These are phyloP conservation scores for Ecliptopera silaceata DNA, from an alignment of 2,888 invertebrate genomes.

Conservation along the genomic window DNA sequence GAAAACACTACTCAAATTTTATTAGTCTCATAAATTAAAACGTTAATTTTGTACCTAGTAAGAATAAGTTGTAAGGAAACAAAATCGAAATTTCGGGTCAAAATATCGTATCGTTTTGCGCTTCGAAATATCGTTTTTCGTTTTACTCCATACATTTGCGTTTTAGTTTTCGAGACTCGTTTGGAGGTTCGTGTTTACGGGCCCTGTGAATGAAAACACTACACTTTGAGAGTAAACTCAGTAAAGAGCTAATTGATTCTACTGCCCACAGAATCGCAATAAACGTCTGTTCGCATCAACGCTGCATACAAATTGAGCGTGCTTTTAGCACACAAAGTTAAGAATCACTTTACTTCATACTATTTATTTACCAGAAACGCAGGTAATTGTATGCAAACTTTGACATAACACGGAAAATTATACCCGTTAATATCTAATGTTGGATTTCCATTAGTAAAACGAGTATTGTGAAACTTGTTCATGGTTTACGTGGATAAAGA, in stretches of 20 bases:
- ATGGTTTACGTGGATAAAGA: neutral
- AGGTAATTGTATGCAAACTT: conserved; percentile 39
- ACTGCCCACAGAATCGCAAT: conserved; percentile 52
- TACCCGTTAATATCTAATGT: conserved; percentile 31
- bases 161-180: too few relatives aligned
- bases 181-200: too few relatives aligned
- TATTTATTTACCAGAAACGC: conserved; percentile 37
- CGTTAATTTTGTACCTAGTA: too few relatives aligned
- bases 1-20: too few relatives aligned
- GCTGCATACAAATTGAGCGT: conserved; percentile 66
- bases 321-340: conserved; percentile 45
- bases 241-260: conserved; percentile 51
- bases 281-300: conserved; percentile 58
- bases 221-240: conserved; percentile 26
- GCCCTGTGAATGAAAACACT: neutral
- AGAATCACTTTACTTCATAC: conserved; percentile 44
- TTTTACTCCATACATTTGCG: too few relatives aligned
- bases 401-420: conserved; percentile 40
- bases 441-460: conserved; percentile 37
- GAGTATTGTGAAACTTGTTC: conserved; percentile 32
- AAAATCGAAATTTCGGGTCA: too few relatives aligned
- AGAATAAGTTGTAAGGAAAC: too few relatives aligned
- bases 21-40: too few relatives aligned
- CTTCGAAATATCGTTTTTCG: too few relatives aligned
- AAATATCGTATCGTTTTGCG: too few relatives aligned